Base-by-base conservation (phyloP, 2,888 invertebrate genomes). In the Dastarcus helophoroides region DNA sequence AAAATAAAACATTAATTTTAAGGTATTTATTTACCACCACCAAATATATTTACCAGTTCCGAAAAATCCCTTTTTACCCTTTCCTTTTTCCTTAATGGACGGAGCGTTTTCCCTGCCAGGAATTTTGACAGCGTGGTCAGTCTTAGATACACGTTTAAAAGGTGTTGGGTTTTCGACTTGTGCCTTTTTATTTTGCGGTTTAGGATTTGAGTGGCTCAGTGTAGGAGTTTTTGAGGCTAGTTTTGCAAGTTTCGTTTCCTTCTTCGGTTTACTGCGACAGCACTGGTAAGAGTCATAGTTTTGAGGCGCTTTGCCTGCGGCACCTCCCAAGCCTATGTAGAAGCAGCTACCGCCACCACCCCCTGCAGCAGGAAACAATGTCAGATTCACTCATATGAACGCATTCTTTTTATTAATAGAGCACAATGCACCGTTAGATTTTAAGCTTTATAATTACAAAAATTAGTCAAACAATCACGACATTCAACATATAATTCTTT, bases 261-360 rank as follows among this genome's bases (percentile, higher is more conserved):
- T 77, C 62, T 73, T 73, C 63, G 79, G 75, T 73, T 81, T 80
- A 64, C 79, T 79, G 64, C 85, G 86, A 73, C 86, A 88, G 77
- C 86, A 86, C 72, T 85, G 85, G 76, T 82, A 88, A 62, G 86
- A 82, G 76, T 80, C 81, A 69, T 80, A 84, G 66, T 71, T 66
- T 56, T 80, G 75, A 67, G 72, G 69, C 67, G 78, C 76, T 64
- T 76, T 70, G 59, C 73, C 73, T 65, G 70, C 73, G 71, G 80
- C 80, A 70, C 82, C 82, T 69, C 84, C 85, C 78, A 88, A 77
- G 73, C 86, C 88, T 74, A 88, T 83, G 83, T 84, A 84, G 84
- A 88, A 86, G 79, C 88, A 88, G 77, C 85, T 84, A 79, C 86
- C 86, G 79, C 88, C 88, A 78, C 85, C 85, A 79, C 86, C 86